Evolutionary conservation across 2,113 vertebrate genomes (phyloP).

Genomic region (Micronycteris hirsuta): DNA sequence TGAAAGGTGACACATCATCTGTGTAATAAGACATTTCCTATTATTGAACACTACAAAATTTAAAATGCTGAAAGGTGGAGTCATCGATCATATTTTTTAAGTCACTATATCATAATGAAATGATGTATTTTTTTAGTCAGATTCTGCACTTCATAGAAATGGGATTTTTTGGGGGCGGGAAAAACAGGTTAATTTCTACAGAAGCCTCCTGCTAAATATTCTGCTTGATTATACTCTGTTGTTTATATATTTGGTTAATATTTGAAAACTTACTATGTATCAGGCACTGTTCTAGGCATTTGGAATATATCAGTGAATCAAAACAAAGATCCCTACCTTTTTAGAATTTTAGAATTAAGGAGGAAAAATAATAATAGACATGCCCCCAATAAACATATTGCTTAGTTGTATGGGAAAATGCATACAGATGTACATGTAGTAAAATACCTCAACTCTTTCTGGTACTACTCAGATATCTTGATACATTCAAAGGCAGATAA

Average conservation of each 20-base stretch:
- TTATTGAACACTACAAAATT: not conserved
- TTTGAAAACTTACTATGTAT: not conserved
- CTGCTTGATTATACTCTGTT: not conserved
- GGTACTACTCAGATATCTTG: not conserved
- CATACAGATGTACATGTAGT: not conserved
- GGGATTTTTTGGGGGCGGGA: not conserved
- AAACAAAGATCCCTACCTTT: not conserved
- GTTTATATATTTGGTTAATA: not conserved
- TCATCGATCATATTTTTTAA: not conserved
- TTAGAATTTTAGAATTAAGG: not conserved
- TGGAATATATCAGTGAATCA: not conserved
- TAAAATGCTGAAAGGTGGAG: not conserved
- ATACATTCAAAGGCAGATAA: not conserved
- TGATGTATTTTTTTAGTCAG: not conserved
- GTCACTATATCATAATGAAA: not conserved
- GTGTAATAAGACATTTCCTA: not conserved
- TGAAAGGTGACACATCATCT: not conserved
- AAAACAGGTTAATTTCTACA: not conserved
- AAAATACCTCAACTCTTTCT: not conserved
- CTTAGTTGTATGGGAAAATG: not conserved
- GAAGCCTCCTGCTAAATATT: not conserved
- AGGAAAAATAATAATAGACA: not conserved
- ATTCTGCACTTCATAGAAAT: not conserved
- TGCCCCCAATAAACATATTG: not conserved
- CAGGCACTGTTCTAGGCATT: not conserved